A percentile compares a stretch with the other conserved stretches of the same genome.
Conservation (phyloP, 2,113 vertebrate genomes). For the Scytalopus superciliaris region DNA sequence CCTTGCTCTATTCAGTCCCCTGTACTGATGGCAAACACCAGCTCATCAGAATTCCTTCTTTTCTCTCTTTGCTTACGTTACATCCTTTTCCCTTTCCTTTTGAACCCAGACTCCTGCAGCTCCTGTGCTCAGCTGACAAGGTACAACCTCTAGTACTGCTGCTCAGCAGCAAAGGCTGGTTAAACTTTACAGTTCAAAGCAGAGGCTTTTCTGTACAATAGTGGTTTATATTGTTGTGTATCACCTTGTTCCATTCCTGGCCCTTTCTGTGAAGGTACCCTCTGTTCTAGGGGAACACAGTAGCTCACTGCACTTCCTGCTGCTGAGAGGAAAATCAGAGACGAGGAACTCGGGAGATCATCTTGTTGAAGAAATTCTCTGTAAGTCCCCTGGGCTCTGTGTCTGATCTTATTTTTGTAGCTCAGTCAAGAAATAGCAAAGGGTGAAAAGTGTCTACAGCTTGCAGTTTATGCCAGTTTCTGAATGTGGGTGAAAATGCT, state of each 20-base stretch:
- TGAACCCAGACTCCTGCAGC: not conserved
- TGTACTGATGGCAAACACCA: not conserved
- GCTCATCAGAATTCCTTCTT: not conserved
- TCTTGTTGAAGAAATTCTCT: not conserved
- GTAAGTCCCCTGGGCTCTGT: not conserved
- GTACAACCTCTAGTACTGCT: not conserved
- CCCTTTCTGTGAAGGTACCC: not conserved
- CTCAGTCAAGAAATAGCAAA: not conserved
- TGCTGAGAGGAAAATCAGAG: not conserved
- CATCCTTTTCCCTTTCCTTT: not conserved
- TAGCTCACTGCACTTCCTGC: not conserved
- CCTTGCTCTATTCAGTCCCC: not conserved
- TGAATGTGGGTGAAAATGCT: not conserved
- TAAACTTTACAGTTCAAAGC: not conserved
- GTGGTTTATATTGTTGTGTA: not conserved
- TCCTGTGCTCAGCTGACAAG: not conserved
- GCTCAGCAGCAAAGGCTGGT: not conserved
- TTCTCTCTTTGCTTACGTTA: not conserved
- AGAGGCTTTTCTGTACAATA: not conserved
- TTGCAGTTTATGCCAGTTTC: not conserved
- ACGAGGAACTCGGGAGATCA: not conserved
- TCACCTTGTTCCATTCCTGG: not conserved
- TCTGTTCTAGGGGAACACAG: not conserved
- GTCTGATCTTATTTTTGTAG: not conserved
- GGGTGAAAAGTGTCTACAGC: not conserved